A percentile compares a stretch with the other conserved stretches of the same genome.
Evolutionary conservation across 2,888 invertebrate species (phyloP).

Genomic region (Protophormia terraenovae): DNA sequence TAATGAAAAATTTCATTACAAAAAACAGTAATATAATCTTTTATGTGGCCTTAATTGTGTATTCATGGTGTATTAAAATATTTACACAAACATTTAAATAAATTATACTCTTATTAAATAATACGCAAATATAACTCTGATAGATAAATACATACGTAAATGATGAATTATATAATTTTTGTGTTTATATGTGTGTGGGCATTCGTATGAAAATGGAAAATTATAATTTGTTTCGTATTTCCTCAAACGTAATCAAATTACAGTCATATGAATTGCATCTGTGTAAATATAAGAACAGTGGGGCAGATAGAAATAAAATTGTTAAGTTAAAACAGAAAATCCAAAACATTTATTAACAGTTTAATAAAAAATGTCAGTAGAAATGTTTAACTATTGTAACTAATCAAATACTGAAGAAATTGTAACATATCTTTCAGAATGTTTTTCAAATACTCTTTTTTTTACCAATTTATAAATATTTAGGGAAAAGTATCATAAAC

Average conservation of each 20-base stretch:
- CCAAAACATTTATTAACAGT: too few species aligned
- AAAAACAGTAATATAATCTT: neutral
- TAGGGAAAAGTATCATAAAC: too few species aligned
- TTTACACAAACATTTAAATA: constrained; percentile 6
- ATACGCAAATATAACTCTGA: neutral
- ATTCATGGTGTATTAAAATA: neutral
- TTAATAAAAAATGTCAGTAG: too few species aligned
- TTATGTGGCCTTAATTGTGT: neutral
- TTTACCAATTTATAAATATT: too few species aligned
- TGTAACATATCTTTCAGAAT: too few species aligned
- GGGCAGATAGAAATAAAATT: neutral
- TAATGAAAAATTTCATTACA: neutral
- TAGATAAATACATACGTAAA: neutral
- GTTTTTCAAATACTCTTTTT: too few species aligned
- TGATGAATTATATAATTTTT: constrained; percentile 22
- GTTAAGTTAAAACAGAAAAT: too few species aligned
- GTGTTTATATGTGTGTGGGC: neutral
- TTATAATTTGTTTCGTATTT: neutral
- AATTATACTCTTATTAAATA: constrained; percentile 4
- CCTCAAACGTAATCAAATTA: constrained; percentile 10
- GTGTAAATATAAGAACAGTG: neutral
- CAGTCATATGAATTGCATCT: neutral
- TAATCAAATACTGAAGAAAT: too few species aligned
- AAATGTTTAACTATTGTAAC: too few species aligned
- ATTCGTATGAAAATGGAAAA: neutral